These are phyloP conservation scores for Apaloderma vittatum DNA, from an alignment of 2,113 vertebrate species.

Conservation along the genomic window DNA sequence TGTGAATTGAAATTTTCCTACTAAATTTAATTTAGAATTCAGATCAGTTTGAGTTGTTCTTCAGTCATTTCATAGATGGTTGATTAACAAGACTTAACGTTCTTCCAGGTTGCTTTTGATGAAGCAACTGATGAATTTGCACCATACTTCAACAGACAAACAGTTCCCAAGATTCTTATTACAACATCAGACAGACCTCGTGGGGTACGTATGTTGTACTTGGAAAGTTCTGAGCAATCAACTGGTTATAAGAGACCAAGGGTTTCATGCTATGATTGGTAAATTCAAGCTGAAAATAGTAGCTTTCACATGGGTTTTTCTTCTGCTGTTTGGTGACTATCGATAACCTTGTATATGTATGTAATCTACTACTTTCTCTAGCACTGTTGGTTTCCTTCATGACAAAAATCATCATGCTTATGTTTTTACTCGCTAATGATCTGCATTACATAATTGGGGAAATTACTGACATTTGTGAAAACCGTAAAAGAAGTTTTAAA, in stretches of 20 bases:
- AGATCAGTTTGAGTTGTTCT: not conserved
- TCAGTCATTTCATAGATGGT: not conserved
- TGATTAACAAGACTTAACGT: not conserved
- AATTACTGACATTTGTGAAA: not conserved
- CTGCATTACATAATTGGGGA: not conserved
- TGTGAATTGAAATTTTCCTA: not conserved
- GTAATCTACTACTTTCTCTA: not conserved
- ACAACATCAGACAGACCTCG: slow-evolving; percentile 97
- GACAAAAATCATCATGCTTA: not conserved
- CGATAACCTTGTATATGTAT: not conserved
- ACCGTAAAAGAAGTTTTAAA: not conserved
- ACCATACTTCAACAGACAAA: slow-evolving; percentile 93
- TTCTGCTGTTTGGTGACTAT: not conserved
- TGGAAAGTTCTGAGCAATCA: not conserved
- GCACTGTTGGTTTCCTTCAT: not conserved
- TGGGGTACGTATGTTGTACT: slow-evolving; percentile 82
- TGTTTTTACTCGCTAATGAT: not conserved
- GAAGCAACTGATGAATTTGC: slow-evolving; percentile 98
- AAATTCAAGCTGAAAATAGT: not conserved
- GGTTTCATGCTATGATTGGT: not conserved
- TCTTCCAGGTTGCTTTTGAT: slow-evolving; percentile 91
- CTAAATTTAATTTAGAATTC: not conserved
- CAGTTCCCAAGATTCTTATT: slow-evolving; percentile 97
- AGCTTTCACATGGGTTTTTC: not conserved
- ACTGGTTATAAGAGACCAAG: not conserved